phyloP scores from a whole-genome alignment of 1,140 invertebrate genomes.

The Teleogryllus occipitalis region DNA sequence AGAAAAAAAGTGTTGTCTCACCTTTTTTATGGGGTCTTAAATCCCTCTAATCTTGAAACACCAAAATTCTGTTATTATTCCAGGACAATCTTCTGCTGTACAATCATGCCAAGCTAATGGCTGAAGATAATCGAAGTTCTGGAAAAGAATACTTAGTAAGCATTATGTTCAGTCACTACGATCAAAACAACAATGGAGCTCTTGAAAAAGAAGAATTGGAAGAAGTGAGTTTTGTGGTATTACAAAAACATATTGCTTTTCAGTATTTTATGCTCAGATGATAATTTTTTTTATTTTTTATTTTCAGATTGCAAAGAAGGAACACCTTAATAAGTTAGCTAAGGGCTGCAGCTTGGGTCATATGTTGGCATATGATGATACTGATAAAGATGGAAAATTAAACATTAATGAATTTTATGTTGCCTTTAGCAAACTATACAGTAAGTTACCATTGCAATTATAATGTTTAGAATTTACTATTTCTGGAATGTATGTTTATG shows the following conservation, averaged over 20 bases:
- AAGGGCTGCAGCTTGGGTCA: constrained; percentile 57
- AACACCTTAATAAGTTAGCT: constrained; percentile 55
- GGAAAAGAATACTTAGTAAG: constrained; percentile 66
- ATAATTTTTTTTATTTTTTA: neutral
- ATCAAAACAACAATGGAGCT: constrained; percentile 60
- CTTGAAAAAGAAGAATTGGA: constrained; percentile 58
- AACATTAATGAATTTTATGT: constrained; percentile 67
- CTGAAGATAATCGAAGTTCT: constrained; percentile 42
- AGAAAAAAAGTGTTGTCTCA: neutral
- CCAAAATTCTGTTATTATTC: constrained; percentile 26
- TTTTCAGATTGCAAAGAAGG: constrained; percentile 49
- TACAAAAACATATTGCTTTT: neutral
- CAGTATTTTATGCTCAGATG: neutral
- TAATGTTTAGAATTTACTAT: neutral
- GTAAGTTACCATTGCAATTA: constrained; percentile 39
- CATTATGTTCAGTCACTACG: constrained; percentile 72
- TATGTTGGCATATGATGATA: constrained; percentile 62
- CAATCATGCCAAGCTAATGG: constrained; percentile 60
- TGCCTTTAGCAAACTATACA: constrained; percentile 68
- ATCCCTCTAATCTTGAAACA: neutral
- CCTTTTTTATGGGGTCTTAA: neutral
- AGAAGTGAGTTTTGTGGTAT: constrained; percentile 36
- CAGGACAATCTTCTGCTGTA: constrained; percentile 66
- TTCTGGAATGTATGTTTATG: too few relatives aligned
- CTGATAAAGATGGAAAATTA: constrained; percentile 54